A percentile compares a stretch with the other conserved stretches of the same genome.
Conservation (phyloP, 2,888 invertebrate species). For the Trypoxylon attenuatum region DNA sequence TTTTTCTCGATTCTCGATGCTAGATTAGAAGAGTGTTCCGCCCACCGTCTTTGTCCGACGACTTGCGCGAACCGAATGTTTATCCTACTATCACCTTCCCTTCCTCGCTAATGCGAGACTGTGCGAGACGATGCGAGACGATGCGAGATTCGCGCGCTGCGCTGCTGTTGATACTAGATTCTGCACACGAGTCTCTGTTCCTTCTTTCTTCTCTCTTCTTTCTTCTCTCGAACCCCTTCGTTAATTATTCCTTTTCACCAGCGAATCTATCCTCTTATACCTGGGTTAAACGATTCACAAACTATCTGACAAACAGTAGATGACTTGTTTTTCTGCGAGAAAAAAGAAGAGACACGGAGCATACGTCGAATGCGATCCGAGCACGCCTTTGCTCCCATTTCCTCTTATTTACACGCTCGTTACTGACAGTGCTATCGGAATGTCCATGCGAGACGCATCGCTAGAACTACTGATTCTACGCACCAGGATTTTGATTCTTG, state of each 20-base stretch:
- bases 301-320: conserved; percentile 33
- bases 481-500: no score
- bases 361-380: conserved; percentile 32
- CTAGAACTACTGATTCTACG: no score
- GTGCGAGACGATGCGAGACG: no score
- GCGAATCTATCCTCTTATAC: conserved; percentile 21
- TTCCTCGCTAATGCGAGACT: conserved; percentile 34
- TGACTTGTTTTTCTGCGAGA: conserved; percentile 41
- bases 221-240: conserved; percentile 5
- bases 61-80: conserved; percentile 16
- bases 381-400: conserved; percentile 44
- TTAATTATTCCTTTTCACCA: conserved; percentile 19
- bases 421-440: conserved; percentile 8
- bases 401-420: conserved; percentile 17
- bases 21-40: conserved; percentile 8
- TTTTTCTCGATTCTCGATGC: neutral
- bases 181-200: conserved; percentile 27
- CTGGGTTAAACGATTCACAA: conserved; percentile 29
- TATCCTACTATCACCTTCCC: conserved; percentile 33
- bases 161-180: no score
- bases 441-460: neutral
- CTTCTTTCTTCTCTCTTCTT: conserved; percentile 11
- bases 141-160: neutral
- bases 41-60: conserved; percentile 6
- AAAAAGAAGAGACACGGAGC: conserved; percentile 46